Base-by-base conservation (phyloP, 1,140 invertebrate genomes). In the Acromyrmex echinatior region DNA sequence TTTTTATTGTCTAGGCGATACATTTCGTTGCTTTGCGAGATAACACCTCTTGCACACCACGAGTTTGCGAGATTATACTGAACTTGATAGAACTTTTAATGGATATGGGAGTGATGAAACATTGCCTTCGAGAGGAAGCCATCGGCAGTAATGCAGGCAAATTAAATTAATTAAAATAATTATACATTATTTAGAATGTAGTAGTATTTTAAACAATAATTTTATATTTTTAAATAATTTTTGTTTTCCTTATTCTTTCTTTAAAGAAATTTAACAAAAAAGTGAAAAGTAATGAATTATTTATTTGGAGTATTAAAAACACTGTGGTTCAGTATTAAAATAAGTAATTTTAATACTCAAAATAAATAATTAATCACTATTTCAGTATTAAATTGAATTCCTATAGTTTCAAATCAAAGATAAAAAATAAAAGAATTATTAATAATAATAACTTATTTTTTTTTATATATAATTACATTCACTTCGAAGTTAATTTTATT, bases 1-100 rank as follows among this genome's bases (percentile, higher is more conserved):
- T 53, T 49, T 68, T 60, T 10, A 3, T 71, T 68, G 66, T 95
- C 12, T 90, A 98, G 97, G 98, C 98, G 4, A 97, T 99, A 0
- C 98, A 99, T 94, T 97, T 97, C 77, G 97, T 99, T 10, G 97
- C 98, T 1, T 96, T 98, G 87, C 96, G 98, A 89, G 97, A 98
- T 88, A 96, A 94, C 87, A 96, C 96, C 87, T 97, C 97, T 88
- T 98, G 97, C 92, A 98, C 98, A 0, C 95, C 98, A 3, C 96
- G 98, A 39, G 98, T 99, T 3, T 98, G 99, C 94, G 98, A 99
- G 94, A 97, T 97, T 5, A 97, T 99, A 86, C 94, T 99, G 0
- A 99, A 99, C 92, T 96, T 99, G 49, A 96, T 99, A 2, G 98
- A 99, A 92, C 96, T 98, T 0, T 93, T 99, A 0, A 97, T 99